Evolutionary conservation across 2,797 vertebrate genomes (phyloP).

Genomic region (Danio kyathit): DNA sequence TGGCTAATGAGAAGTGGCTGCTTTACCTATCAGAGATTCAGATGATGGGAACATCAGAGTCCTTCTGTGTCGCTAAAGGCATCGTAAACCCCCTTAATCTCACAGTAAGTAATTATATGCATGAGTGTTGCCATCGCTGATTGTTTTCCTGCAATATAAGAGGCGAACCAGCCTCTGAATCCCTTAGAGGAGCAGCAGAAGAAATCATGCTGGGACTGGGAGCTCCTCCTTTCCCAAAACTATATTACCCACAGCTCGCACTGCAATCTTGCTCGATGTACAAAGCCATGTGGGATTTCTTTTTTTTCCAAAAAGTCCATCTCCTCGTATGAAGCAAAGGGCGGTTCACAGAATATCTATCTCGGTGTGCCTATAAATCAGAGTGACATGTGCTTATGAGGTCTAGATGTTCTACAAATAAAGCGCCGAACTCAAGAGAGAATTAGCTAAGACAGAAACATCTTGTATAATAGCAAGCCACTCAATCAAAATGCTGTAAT

Average conservation of each 20-base stretch:
- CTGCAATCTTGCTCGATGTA: constrained; percentile 5
- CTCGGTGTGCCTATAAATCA: constrained; percentile 28
- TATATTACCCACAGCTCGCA: constrained; percentile 6
- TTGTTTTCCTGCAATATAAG: constrained; percentile 14
- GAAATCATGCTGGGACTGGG: constrained; percentile 17
- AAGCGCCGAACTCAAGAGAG: neutral
- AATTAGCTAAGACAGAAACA: neutral
- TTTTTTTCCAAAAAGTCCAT: constrained; percentile 16
- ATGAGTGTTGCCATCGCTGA: neutral
- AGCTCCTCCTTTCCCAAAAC: constrained; percentile 11
- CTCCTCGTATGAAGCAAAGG: neutral
- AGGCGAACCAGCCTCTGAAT: constrained; percentile 7
- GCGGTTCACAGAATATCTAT: neutral
- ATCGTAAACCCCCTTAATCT: constrained; percentile 86
- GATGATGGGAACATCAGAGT: constrained; percentile 71
- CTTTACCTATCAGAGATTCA: constrained; percentile 87
- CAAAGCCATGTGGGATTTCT: constrained; percentile 19
- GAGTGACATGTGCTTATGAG: neutral
- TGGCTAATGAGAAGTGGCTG: constrained; percentile 91
- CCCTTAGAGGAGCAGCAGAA: neutral
- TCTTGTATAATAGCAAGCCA: neutral
- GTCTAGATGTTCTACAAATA: constrained; percentile 20
- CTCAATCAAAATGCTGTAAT: neutral
- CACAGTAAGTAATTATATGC: constrained; percentile 75
- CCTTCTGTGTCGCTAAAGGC: constrained; percentile 76